Base-by-base conservation (phyloP, 1,140 invertebrate genomes). In the Pectinophora gossypiella region DNA sequence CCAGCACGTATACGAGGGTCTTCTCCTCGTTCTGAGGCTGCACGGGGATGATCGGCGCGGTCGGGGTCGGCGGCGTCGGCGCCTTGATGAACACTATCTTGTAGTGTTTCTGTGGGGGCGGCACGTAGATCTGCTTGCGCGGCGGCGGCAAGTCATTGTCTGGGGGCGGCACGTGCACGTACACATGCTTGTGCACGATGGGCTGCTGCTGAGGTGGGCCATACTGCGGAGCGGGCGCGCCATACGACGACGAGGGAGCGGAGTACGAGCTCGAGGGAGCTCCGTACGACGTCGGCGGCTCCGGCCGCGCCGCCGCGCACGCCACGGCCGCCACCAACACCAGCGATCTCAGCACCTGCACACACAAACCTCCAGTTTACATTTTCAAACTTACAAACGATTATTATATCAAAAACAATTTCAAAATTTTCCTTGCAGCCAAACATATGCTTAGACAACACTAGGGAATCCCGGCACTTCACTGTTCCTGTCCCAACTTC, bases 61-160 rank as follows among this genome's bases (percentile, higher is more conserved):
- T 94, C 9, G 93, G 93, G 7, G 94, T 92, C 1, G 94, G 94
- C 50, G 94, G 92, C 1, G 93, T 94, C 38, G 95, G 94, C 0
- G 94, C 94, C 84, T 95, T 95, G 74, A 96, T 96, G 89, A 96
- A 96, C 27, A 96, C 94, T 61, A 96, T 96, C 80, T 95, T 95
- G 90, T 96, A 96, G 72, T 96, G 95, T 69, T 96, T 96, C 72
- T 95, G 94, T 7, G 95, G 93, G 6, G 94, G 91, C 43, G 92
- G 90, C 19, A 92, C 90, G 38, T 89, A 82, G 54, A 92, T 90
- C 20, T 81, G 90, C 85, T 91, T 91, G 61, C 85, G 91, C 1
- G 93, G 91, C 1, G 90, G 88, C 23, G 91, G 90, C 72, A 93
- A 92, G 68, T 94, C 92, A 1, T 93, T 93, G 76, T 96, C 95